Evolutionary conservation across 2,113 vertebrate species (phyloP).

Genomic region (Rafetus swinhoei): DNA sequence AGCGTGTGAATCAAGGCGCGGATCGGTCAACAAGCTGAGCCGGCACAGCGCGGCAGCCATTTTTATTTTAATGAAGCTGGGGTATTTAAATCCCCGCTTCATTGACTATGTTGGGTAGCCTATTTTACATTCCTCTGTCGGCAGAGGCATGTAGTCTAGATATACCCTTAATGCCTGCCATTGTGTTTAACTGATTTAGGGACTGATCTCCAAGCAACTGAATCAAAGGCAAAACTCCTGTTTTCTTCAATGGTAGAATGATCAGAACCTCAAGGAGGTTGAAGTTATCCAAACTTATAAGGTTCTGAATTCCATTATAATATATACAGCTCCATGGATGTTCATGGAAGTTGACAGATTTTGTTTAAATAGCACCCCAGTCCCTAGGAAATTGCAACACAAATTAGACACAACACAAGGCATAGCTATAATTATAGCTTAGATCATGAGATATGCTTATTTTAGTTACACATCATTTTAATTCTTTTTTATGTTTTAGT

Average conservation of each 20-base stretch:
- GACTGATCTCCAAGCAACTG: not conserved
- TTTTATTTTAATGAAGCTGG: no score
- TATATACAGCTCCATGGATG: not conserved
- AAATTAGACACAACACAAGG: not conserved
- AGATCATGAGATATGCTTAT: not conserved
- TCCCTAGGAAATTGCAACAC: not conserved
- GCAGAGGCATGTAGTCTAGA: no score
- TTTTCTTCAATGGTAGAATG: not conserved
- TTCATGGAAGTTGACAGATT: not conserved
- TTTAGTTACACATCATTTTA: not conserved
- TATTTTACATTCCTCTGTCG: no score
- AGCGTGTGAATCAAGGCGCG: no score
- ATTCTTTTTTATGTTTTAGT: rapidly evolving
- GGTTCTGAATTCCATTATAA: not conserved
- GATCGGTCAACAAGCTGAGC: no score
- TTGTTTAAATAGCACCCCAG: not conserved
- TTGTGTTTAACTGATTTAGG: not conserved
- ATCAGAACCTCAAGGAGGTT: not conserved
- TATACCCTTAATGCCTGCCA: not conserved
- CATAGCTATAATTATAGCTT: not conserved
- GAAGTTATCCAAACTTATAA: not conserved
- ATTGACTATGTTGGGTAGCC: no score
- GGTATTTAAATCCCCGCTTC: no score
- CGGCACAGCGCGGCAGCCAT: no score
- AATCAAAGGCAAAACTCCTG: not conserved